Percentiles rank a stretch among this genome's conserved stretches.
Evolutionary conservation across 2,113 vertebrate genomes (phyloP).

Genomic region (Piprites chloris): DNA sequence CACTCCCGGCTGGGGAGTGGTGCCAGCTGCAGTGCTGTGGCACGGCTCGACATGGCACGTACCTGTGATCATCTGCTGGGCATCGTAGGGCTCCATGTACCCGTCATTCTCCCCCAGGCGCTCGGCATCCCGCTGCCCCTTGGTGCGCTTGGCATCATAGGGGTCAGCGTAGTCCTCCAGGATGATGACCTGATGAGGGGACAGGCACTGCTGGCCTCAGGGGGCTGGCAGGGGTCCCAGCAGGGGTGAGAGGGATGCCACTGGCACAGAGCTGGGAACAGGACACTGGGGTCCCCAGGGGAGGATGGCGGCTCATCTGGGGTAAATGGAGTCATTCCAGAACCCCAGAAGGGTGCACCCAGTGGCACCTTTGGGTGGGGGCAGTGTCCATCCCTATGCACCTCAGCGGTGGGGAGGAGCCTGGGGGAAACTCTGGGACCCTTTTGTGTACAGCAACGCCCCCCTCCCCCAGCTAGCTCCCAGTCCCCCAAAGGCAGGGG

Average conservation of each 20-base stretch:
- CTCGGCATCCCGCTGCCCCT: conserved; percentile 88
- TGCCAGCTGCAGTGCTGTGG: not conserved
- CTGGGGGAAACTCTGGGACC: not conserved
- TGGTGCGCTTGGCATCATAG: conserved; percentile 90
- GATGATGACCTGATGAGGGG: conserved; percentile 83
- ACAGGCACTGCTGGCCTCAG: not conserved
- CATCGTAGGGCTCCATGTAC: conserved; percentile 96
- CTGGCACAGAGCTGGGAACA: not conserved
- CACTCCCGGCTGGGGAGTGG: not conserved
- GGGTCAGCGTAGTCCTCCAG: conserved; percentile 94
- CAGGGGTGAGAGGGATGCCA: not conserved
- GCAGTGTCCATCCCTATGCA: not conserved
- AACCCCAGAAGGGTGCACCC: too few relatives aligned
- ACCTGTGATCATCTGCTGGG: conserved; percentile 98
- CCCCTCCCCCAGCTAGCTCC: rapidly evolving
- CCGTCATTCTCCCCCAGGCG: conserved; percentile 89
- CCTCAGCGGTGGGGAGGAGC: not conserved
- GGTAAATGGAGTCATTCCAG: not conserved
- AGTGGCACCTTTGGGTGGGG: not conserved
- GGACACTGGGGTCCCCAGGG: not conserved
- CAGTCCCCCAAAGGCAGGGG: not conserved
- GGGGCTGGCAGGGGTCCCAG: not conserved
- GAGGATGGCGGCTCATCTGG: not conserved
- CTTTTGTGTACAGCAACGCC: not conserved
- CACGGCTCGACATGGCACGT: not conserved